Evolutionary conservation across 2,113 vertebrate genomes (phyloP), one percentile per base, ranked within the genome.

Genomic region (Macroglossus sobrinus): DNA sequence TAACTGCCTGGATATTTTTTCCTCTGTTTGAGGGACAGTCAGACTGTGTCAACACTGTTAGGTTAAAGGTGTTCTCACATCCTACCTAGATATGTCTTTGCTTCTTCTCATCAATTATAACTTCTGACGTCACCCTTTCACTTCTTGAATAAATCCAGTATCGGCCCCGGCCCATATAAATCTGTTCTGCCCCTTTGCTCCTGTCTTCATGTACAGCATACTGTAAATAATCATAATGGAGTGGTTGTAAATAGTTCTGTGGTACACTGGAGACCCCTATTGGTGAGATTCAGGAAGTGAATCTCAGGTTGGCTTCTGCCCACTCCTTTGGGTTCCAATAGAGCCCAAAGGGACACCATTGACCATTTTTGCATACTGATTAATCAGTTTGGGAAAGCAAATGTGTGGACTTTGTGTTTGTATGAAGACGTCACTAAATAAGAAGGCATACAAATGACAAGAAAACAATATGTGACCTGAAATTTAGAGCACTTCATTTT

Each of bases 241-340:
- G 87, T 19, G 59, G 71, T 85, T 92, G 79, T n/a, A 50, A 79
- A 50, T 59, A 94, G 95, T 98, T 99, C 97, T 98, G 98, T 99
- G 98, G 99, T 99, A 98, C 99, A 99, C 99, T 99, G 99, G 99
- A 99, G 99, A 99, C 99, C 99, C 99, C 99, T 99, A 98, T 99
- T 98, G 99, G 99, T 98, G 91, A 93, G 86, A 96, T 30, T 8
- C 6, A 0, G 93, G 91, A 53, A 84, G 63, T 95, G 92, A 85
- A 10, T 35, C 26, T 2, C 3, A 74, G 55, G 68, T 38, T 3
- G 5, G 45, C 59, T 72, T 63, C 80, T 55, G 61, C 87, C 59
- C 6, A 15, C 22, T 89, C 75, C 81, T 95, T 66, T 40, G 92
- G 50, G 45, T 90, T 95, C 64, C 61, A 30, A 28, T 4, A 71